Base-by-base conservation (phyloP, 2,888 invertebrate species). In the Phortica okadai region DNA sequence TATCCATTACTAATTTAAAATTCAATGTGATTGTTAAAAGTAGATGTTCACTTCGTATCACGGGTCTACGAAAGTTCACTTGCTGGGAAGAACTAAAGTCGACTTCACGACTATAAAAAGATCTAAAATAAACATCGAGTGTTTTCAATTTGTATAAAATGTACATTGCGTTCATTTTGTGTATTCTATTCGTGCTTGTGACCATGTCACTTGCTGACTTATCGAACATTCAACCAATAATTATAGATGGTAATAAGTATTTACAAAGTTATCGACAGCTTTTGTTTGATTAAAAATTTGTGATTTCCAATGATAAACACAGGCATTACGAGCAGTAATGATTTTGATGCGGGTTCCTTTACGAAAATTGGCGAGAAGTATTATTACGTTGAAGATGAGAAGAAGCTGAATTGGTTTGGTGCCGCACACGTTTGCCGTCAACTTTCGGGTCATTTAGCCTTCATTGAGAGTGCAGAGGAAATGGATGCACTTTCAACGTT, bases 361-460 rank as follows among this genome's bases (percentile, higher is more conserved):
- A 82, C 33, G 25, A 33, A 33, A n/a, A 75, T 82, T 33, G 77
- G 81, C 6, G n/a, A 74, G 11, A 82, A 79, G 8, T 74, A 82
- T 66, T 82, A 82, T 44, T 77, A 77, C 21, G 8, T 75, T 11
- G 80, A 70, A 1, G 6, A 16, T 54, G 16, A 69, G 6, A 45
- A 42, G 2, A 77, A 75, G 45, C 50, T 75, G 1, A 79, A 2
- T 41, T 82, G 82, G 82, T 76, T 82, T 8, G 59, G 76, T 1
- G 58, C 82, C 1, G 75, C 74, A 1, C 82, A 82, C 25, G 16
- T 54, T 2, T 82, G 82, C 14, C 82, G 82, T 11, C 62, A 59
- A 44, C 67, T 14, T 70, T 77, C 75, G 8, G 82, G 82, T 2
- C 80, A 82, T 7, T 75, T 82, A 74, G 82, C 81, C 0, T 4